These are phyloP conservation scores for Plecturocebus donacophilus DNA, from an alignment of 2,113 vertebrate species.

Conservation along the genomic window DNA sequence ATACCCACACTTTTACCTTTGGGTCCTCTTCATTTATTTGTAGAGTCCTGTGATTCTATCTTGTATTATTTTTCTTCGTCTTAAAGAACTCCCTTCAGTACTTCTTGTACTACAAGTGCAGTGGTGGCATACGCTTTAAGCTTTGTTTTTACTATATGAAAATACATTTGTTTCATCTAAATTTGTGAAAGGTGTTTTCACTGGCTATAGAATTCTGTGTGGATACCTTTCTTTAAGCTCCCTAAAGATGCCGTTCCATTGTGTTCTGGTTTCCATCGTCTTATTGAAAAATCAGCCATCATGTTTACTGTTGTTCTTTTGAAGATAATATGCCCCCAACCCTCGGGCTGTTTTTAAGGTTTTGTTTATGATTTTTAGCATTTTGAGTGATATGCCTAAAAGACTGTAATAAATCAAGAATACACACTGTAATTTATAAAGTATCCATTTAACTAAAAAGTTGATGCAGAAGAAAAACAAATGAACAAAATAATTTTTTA, in stretches of 20 bases:
- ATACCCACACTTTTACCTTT: background rate
- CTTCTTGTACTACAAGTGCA: accelerated
- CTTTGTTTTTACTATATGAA: background rate
- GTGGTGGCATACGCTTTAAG: background rate
- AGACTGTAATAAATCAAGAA: background rate
- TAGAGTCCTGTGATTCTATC: background rate
- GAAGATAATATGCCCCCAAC: accelerated
- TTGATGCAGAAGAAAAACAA: background rate
- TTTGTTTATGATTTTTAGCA: background rate
- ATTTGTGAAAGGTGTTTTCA: background rate
- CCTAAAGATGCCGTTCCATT: background rate
- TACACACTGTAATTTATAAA: background rate
- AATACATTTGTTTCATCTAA: background rate
- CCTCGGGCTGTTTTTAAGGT: background rate
- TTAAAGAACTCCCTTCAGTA: too few relatives aligned
- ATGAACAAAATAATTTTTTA: background rate
- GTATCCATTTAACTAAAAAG: background rate
- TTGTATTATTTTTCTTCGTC: background rate
- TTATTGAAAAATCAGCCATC: background rate
- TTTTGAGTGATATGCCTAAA: background rate
- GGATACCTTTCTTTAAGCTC: background rate
- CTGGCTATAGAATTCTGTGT: background rate
- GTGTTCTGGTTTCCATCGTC: background rate
- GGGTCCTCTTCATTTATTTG: background rate
- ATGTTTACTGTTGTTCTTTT: background rate